A percentile compares a stretch with the other conserved stretches of the same genome.
Conservation (phyloP, 1,140 invertebrate genomes). For the Pachyrhynchus sulphureomaculatus region DNA sequence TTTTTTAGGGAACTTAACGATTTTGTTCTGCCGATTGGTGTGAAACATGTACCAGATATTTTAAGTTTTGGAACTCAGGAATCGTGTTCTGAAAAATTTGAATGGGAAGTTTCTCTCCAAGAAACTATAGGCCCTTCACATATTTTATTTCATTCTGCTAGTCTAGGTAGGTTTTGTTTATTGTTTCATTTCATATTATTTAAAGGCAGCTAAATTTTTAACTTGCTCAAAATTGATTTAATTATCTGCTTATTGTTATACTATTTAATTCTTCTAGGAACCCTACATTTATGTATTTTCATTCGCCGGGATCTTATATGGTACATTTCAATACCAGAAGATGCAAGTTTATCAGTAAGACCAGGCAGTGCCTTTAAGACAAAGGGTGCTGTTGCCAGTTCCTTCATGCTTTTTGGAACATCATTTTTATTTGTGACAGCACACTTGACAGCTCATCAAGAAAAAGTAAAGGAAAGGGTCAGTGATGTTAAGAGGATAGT, state of each 20-base stretch:
- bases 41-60: constrained; percentile 86
- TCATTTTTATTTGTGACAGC: constrained; percentile 92
- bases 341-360: constrained; percentile 81
- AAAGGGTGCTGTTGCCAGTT: constrained; percentile 88
- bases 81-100: constrained; percentile 76
- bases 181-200: constrained; percentile 38
- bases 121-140: constrained; percentile 90
- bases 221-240: no score
- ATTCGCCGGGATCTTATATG: constrained; percentile 88
- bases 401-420: constrained; percentile 88
- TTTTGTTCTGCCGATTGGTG: constrained; percentile 80
- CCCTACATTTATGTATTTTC: constrained; percentile 83
- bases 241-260: no score
- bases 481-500: constrained; percentile 86
- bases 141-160: constrained; percentile 78
- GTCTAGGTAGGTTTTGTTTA: constrained; percentile 57
- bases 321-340: constrained; percentile 90
- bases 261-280: constrained; percentile 71
- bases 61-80: constrained; percentile 93
- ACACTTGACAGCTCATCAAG: constrained; percentile 87
- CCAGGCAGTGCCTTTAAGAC: constrained; percentile 86
- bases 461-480: constrained; percentile 83
- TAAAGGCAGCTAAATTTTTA: no score
- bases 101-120: constrained; percentile 90
- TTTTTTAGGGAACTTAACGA: constrained; percentile 73